These are phyloP conservation scores for Epizoanthus stellaris DNA, from an alignment of 92 coral and sea anemone species.

Conservation along the genomic window DNA sequence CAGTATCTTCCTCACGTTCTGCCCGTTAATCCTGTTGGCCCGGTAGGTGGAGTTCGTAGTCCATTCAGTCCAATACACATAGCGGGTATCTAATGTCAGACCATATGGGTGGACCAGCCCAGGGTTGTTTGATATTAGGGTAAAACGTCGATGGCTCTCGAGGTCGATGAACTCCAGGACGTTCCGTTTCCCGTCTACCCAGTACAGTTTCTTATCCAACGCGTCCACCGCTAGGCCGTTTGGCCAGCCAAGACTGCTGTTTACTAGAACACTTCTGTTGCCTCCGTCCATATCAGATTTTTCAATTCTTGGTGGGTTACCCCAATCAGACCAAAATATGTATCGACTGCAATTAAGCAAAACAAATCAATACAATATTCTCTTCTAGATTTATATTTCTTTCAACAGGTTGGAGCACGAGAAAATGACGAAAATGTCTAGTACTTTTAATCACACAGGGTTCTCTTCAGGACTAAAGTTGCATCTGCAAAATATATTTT, in stretches of 20 bases:
- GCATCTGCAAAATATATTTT: too few species aligned
- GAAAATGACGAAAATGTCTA: too few species aligned
- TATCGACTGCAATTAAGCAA: not conserved
- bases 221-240: conserved; percentile 59
- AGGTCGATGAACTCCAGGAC: conserved; percentile 35
- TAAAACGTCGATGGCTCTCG: conserved; percentile 6
- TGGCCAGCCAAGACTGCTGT: conserved; percentile 42
- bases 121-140: not conserved
- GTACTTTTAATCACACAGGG: too few species aligned
- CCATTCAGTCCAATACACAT: conserved; percentile 63
- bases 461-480: too few species aligned
- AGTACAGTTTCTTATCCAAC: conserved; percentile 29
- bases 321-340: conserved; percentile 68
- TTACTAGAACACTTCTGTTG: conserved; percentile 20
- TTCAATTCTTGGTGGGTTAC: conserved; percentile 40
- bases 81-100: conserved; percentile 44
- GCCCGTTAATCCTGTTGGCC: conserved; percentile 23
- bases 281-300: conserved; percentile 50
- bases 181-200: conserved; percentile 51
- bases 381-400: too few species aligned
- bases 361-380: not conserved
- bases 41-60: conserved; percentile 27
- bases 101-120: conserved; percentile 44
- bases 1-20: not conserved
- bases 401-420: too few species aligned